Conservation (phyloP, 1,140 invertebrate species). For the Bombus superbus region DNA sequence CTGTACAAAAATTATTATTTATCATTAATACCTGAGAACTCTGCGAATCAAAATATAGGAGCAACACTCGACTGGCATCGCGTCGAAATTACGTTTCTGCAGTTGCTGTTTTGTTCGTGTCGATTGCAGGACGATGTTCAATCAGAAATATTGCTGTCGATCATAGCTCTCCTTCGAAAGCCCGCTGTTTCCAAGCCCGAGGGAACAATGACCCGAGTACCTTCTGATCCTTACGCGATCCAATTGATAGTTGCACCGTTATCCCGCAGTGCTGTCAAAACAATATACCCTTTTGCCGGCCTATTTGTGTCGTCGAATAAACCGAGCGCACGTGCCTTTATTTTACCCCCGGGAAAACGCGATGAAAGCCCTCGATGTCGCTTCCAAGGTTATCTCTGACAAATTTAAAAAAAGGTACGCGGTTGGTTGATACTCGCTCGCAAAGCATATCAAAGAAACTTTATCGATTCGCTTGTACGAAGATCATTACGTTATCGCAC, state of each 20-base stretch:
- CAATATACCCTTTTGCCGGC: constrained; percentile 15
- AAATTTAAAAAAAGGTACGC: not conserved
- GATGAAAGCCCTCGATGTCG: not conserved
- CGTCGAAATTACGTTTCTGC: constrained; percentile 9
- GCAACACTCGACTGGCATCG: not conserved
- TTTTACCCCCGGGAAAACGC: not conserved
- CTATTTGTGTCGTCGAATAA: constrained; percentile 5
- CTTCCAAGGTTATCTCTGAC: not conserved
- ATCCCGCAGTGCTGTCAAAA: constrained; percentile 33
- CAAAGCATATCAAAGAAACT: not conserved
- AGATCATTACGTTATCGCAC: not conserved
- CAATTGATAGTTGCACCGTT: constrained; percentile 31
- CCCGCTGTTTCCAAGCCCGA: constrained; percentile 19
- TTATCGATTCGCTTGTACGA: not conserved
- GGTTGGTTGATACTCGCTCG: not conserved
- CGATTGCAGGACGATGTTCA: constrained; percentile 31
- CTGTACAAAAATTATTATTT: constrained; percentile 8
- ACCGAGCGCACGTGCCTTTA: not conserved
- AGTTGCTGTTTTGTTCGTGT: constrained; percentile 1
- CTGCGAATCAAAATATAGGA: not conserved
- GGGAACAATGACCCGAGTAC: constrained; percentile 36
- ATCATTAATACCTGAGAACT: not conserved
- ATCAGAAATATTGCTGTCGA: constrained; percentile 50
- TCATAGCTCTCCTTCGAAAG: constrained; percentile 15
- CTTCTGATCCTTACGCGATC: constrained; percentile 43